Conservation (phyloP, 2,797 vertebrate genomes). For the Pseudomugil gertrudae region DNA sequence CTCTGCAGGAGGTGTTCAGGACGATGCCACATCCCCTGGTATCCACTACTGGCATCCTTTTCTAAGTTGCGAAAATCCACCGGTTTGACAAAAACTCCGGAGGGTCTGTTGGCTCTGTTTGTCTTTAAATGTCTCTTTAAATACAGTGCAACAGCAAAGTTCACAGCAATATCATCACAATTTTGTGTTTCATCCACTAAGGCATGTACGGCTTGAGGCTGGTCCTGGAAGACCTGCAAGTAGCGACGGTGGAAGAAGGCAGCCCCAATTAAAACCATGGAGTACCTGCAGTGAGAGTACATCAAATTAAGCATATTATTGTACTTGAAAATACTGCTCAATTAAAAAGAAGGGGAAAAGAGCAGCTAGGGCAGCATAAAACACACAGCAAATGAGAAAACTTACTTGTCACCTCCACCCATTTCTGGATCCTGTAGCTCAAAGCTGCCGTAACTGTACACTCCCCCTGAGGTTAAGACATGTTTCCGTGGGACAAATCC, state of each 20-base stretch:
- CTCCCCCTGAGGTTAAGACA: constrained; percentile 83
- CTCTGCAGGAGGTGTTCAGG: constrained; percentile 93
- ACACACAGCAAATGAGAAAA: neutral
- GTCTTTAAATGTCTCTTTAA: constrained; percentile 46
- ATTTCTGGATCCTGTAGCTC: constrained; percentile 88
- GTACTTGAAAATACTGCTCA: too few species aligned
- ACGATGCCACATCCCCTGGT: constrained; percentile 95
- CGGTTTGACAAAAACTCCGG: constrained; percentile 92
- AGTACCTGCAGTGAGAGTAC: constrained; percentile 79
- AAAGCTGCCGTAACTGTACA: constrained; percentile 93
- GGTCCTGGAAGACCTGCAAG: constrained; percentile 89
- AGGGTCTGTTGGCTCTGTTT: constrained; percentile 70
- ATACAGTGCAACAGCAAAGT: constrained; percentile 87
- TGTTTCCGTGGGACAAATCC: constrained; percentile 96
- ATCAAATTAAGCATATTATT: neutral
- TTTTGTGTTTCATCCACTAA: constrained; percentile 94
- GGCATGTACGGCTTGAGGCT: constrained; percentile 81
- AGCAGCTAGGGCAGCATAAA: neutral
- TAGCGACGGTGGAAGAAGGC: constrained; percentile 90
- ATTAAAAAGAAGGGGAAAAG: too few species aligned
- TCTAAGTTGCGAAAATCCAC: constrained; percentile 92
- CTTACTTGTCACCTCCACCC: constrained; percentile 85
- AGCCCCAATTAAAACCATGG: constrained; percentile 93
- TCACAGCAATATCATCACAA: constrained; percentile 96
- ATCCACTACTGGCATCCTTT: constrained; percentile 88